These are phyloP conservation scores for Sphaeramia orbicularis DNA, from an alignment of 2,797 vertebrate genomes.

Conservation along the genomic window DNA sequence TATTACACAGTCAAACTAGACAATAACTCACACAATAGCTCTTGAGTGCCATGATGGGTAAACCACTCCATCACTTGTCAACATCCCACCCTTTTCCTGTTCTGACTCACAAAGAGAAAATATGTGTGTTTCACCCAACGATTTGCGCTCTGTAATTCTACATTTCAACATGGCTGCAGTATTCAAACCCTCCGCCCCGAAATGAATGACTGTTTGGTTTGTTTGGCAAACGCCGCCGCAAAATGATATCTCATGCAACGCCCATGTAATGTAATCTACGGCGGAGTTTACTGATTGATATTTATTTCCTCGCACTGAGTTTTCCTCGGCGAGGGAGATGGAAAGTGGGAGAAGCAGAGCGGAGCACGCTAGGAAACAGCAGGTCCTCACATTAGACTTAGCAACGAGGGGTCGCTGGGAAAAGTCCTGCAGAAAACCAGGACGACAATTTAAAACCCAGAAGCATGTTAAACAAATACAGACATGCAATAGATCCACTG, in stretches of 20 bases:
- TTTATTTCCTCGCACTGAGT: slow-evolving; percentile 46
- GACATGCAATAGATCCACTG: slow-evolving; percentile 60
- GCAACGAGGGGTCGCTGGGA: slow-evolving; percentile 33
- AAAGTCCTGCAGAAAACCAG: slow-evolving; percentile 46
- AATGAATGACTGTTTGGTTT: slow-evolving; percentile 48
- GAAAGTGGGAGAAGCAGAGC: too few species aligned
- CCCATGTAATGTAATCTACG: slow-evolving; percentile 14
- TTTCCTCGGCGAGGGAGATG: too few species aligned
- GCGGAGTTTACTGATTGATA: slow-evolving; percentile 53
- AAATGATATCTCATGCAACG: slow-evolving; percentile 34
- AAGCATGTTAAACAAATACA: slow-evolving; percentile 71
- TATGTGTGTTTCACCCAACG: slow-evolving; percentile 5
- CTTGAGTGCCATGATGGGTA: not conserved
- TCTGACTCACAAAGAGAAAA: slow-evolving; percentile 24
- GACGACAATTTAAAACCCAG: slow-evolving; percentile 57
- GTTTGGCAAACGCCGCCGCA: slow-evolving; percentile 38
- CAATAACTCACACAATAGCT: not conserved
- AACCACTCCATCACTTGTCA: slow-evolving; percentile 14
- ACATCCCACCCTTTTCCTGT: slow-evolving; percentile 15
- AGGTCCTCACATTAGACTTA: slow-evolving; percentile 42
- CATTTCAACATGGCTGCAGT: slow-evolving; percentile 31
- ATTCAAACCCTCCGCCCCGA: not conserved
- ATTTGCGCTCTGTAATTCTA: slow-evolving; percentile 13
- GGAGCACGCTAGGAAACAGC: slow-evolving; percentile 50
- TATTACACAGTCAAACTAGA: not conserved